Conservation (phyloP, 2,113 vertebrate genomes). For the Polyodon spathula region DNA sequence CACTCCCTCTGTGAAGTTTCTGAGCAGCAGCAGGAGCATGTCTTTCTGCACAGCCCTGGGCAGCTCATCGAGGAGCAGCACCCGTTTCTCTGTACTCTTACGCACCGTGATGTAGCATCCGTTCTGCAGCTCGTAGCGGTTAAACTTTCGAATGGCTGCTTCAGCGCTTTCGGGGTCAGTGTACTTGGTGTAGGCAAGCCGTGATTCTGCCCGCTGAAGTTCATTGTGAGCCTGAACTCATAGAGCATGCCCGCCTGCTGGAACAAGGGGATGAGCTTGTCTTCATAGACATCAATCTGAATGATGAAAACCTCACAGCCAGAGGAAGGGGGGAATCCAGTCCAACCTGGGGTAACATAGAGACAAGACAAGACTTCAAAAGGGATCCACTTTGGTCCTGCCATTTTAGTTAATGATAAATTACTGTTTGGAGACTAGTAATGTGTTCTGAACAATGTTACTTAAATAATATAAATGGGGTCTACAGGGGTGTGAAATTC, state of each 20-base stretch:
- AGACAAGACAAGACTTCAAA: no score
- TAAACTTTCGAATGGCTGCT: constrained; percentile 53
- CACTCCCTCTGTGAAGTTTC: constrained; percentile 42
- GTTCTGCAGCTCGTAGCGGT: constrained; percentile 51
- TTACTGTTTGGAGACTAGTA: no score
- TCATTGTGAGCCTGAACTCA: constrained; percentile 96
- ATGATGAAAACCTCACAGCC: constrained; percentile 79
- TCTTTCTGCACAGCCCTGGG: constrained; percentile 12
- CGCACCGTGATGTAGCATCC: constrained; percentile 62
- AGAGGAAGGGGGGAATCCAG: constrained; percentile 46
- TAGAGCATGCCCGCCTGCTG: constrained; percentile 51
- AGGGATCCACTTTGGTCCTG: no score
- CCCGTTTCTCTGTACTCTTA: constrained; percentile 73
- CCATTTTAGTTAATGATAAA: no score
- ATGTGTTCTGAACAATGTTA: no score
- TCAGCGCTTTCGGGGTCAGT: constrained; percentile 29
- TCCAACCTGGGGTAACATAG: constrained; percentile 63
- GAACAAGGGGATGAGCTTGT: constrained; percentile 79
- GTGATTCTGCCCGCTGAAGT: constrained; percentile 88
- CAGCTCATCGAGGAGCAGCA: constrained; percentile 59
- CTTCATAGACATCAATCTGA: constrained; percentile 74
- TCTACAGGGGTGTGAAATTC: no score
- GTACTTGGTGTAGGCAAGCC: constrained; percentile 87
- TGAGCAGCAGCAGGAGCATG: constrained; percentile 46
- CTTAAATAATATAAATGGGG: no score